Evolutionary conservation across 1,140 invertebrate species (phyloP).

Genomic region (Pogonomyrmex barbatus): DNA sequence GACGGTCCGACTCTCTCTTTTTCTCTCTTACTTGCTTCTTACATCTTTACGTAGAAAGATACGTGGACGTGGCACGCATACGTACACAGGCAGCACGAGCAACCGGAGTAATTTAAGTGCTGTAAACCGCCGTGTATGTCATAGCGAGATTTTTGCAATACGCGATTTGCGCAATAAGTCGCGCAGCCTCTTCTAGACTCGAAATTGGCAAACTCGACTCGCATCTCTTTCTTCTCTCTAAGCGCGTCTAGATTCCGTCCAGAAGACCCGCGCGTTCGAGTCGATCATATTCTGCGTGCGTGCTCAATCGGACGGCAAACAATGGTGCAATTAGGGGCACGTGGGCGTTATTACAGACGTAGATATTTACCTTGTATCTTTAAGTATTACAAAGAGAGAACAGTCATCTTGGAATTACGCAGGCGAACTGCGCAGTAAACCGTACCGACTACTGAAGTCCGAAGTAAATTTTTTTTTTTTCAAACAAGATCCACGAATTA

Average conservation of each 20-base stretch:
- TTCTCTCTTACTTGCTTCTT: not conserved
- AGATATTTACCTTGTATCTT: not conserved
- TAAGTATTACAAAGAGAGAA: not conserved
- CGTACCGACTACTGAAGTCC: not conserved
- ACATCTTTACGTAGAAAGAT: not conserved
- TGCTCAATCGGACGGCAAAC: not conserved
- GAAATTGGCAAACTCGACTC: conserved; percentile 45
- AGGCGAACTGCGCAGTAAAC: not conserved
- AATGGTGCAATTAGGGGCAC: conserved; percentile 29
- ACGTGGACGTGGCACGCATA: not conserved
- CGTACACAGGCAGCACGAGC: not conserved
- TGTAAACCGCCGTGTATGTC: conserved; percentile 21
- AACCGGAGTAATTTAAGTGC: conserved; percentile 34
- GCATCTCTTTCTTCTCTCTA: conserved; percentile 26
- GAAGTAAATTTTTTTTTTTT: not conserved
- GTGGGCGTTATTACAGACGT: not conserved
- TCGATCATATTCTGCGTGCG: not conserved
- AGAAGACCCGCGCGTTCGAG: not conserved
- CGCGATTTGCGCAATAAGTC: conserved; percentile 46
- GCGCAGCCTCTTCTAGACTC: conserved; percentile 19
- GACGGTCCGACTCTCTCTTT: not conserved
- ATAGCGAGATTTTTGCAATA: conserved; percentile 59
- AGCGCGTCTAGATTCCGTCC: not conserved
- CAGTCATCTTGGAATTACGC: not conserved
- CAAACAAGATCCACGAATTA: not conserved